Conservation (phyloP, 2,888 invertebrate species). For the Chloromyia formosa region DNA sequence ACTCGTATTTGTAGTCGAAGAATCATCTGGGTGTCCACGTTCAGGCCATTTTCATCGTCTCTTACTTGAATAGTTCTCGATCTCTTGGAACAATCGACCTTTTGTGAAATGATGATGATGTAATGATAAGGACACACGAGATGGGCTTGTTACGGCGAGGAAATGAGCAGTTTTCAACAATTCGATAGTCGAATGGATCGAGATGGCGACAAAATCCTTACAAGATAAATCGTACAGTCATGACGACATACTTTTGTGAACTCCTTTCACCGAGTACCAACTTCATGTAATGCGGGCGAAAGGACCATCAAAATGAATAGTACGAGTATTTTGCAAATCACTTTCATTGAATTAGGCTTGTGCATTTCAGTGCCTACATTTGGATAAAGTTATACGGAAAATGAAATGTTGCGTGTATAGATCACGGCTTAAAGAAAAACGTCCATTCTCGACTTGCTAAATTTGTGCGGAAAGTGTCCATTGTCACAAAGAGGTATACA, state of each 20-base stretch:
- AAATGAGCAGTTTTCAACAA: conserved; percentile 7
- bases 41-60: conserved; percentile 25
- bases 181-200: not conserved
- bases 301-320: no score
- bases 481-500: conserved; percentile 33
- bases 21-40: conserved; percentile 9
- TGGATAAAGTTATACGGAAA: not conserved
- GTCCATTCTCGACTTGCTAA: conserved; percentile 17
- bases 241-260: conserved; percentile 27
- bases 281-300: no score
- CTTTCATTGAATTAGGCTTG: not conserved
- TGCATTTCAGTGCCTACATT: not conserved
- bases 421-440: not conserved
- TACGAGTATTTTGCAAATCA: conserved; percentile 43
- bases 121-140: conserved; percentile 33
- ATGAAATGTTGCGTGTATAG: not conserved
- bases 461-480: conserved; percentile 21
- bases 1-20: not conserved
- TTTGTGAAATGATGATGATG: conserved; percentile 31
- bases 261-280: conserved; percentile 20
- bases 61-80: not conserved
- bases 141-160: not conserved
- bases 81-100: conserved; percentile 35
- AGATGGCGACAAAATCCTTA: not conserved
- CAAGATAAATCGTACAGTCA: conserved; percentile 19